phyloP scores from a whole-genome alignment of 2,888 invertebrate genomes.

The Drosophila lutescens region DNA sequence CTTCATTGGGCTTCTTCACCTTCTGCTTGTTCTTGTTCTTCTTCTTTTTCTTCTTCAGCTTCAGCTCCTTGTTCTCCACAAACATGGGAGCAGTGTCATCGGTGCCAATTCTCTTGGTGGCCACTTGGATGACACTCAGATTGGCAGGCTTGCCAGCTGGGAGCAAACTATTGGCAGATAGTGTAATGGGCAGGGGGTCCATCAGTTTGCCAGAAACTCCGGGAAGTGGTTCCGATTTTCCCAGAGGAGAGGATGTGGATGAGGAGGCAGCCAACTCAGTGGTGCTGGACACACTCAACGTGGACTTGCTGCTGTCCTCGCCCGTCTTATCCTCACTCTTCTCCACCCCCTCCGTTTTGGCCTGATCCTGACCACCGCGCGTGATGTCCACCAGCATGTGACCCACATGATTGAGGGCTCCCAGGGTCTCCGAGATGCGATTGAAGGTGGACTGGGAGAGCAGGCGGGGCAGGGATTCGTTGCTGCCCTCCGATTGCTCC shows the following conservation, averaged over 20 bases:
- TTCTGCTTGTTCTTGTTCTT: conserved; percentile 82
- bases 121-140: conserved; percentile 58
- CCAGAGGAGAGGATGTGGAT: conserved; percentile 14
- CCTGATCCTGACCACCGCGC: conserved; percentile 83
- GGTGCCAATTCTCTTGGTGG: conserved; percentile 73
- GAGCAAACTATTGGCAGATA: conserved; percentile 65
- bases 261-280: conserved; percentile 26
- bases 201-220: conserved; percentile 64
- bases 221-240: conserved; percentile 39
- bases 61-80: conserved; percentile 82
- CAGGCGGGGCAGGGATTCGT: conserved; percentile 85
- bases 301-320: conserved; percentile 3
- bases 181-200: conserved; percentile 50
- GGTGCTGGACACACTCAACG: background rate
- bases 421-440: conserved; percentile 88
- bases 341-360: conserved; percentile 45
- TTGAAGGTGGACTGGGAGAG: conserved; percentile 87
- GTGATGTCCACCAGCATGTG: conserved; percentile 94
- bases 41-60: conserved; percentile 81
- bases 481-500: conserved; percentile 60
- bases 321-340: conserved; percentile 9
- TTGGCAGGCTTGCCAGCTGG: conserved; percentile 65
- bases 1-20: conserved; percentile 80
- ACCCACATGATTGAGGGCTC: conserved; percentile 94
- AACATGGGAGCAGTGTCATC: conserved; percentile 71